Base-by-base conservation (phyloP, 2,113 vertebrate species). In the Caranx ignobilis region DNA sequence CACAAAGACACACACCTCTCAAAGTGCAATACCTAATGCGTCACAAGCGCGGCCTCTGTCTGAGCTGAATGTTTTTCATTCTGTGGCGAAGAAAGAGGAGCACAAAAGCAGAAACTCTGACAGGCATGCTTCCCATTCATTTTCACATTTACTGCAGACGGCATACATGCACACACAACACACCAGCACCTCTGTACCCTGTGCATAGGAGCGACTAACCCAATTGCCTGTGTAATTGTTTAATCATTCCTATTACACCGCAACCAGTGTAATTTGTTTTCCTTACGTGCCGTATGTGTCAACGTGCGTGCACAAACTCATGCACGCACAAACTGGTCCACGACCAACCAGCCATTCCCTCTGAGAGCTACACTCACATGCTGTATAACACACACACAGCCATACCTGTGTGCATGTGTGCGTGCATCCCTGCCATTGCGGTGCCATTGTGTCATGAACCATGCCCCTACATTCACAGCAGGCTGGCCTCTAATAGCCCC, bases 141-240 rank as follows among this genome's bases (percentile, higher is more conserved):
- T 75, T 76, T 34, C 68, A 82, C 66, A 80, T 11, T 31, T 2
- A 16, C 31, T 37, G n/a, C 57, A 41, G 3, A n/a, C 35, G 1
- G 26, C 19, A 31, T 10, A 2, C 67, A 62, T 45, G 52, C 41
- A 64, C 43, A 45, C 55, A 70, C n/a, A 66, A 43, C 55, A 50
- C 84, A 79, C 63, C 61, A 59, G 62, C 81, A 86, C 89, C 84
- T 85, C 88, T 66, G 79, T 75, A 71, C 78, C 72, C 83, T 67
- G 82, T 82, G 84, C 85, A 80, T 67, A 85, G 83, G 61, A 87
- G 83, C 87, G 15, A 70, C 88, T 90, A 91, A 94, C 87, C 89
- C 90, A 93, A 89, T 94, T 87, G 91, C 84, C 92, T 91, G 93
- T 89, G 87, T 94, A 94, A 95, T 93, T 93, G 89, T 93, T 93